Conservation (phyloP, 2,797 vertebrate genomes). For the Sandelia bainsii region DNA sequence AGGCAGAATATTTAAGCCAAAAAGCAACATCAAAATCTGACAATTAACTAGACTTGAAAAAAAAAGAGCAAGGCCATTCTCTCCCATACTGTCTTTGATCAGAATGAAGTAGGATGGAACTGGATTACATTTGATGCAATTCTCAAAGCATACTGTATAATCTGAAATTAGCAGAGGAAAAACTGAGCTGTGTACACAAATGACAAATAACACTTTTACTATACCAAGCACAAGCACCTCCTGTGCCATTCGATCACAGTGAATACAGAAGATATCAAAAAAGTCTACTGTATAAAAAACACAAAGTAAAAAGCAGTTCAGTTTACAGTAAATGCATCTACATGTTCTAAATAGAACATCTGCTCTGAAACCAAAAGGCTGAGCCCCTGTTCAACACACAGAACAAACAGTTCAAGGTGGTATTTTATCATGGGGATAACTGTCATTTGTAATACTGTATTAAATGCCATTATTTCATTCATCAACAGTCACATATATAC, state of each 20-base stretch:
- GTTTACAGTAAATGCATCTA: conserved; percentile 74
- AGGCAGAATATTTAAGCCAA: conserved; percentile 82
- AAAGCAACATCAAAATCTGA: conserved; percentile 79
- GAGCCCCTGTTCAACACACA: conserved; percentile 42
- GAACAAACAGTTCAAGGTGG: conserved; percentile 45
- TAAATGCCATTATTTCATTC: conserved; percentile 66
- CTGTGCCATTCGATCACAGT: conserved; percentile 76
- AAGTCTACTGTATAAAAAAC: conserved; percentile 80
- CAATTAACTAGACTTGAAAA: conserved; percentile 68
- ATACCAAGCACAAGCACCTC: conserved; percentile 70
- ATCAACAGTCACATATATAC: conserved; percentile 62
- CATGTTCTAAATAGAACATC: conserved; percentile 48
- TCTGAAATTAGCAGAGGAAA: conserved; percentile 62
- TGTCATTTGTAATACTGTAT: conserved; percentile 63
- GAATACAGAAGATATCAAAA: conserved; percentile 82
- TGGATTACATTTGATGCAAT: conserved; percentile 57
- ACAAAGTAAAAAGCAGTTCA: conserved; percentile 80
- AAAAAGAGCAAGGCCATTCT: conserved; percentile 72
- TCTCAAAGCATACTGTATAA: conserved; percentile 68
- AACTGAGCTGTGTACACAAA: conserved; percentile 60
- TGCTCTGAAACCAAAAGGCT: conserved; percentile 65
- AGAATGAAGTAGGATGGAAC: conserved; percentile 57
- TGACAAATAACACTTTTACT: conserved; percentile 66
- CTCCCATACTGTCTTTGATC: conserved; percentile 72
- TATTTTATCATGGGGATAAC: conserved; percentile 53